Evolutionary conservation across 2,888 invertebrate species (phyloP).

Genomic region (Mamestra brassicae): DNA sequence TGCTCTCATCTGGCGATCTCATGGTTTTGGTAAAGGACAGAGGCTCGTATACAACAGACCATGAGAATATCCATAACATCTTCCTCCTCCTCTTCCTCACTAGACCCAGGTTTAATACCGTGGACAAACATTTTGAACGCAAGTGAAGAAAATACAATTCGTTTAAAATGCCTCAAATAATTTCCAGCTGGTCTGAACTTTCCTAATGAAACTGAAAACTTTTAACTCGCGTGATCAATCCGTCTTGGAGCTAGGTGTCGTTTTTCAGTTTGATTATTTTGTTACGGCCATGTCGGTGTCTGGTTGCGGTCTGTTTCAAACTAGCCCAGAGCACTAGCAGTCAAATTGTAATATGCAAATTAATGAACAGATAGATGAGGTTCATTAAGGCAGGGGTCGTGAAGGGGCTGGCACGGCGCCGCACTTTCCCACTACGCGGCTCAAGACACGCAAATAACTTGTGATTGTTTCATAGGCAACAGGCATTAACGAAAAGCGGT

Average conservation of each 20-base stretch:
- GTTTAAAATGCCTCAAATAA: neutral
- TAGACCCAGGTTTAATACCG: conserved; percentile 89
- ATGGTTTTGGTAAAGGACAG: neutral
- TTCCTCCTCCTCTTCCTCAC: conserved; percentile 91
- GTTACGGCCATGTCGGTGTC: conserved; percentile 61
- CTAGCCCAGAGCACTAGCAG: conserved; percentile 74
- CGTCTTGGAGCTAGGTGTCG: conserved; percentile 22
- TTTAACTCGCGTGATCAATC: conserved; percentile 41
- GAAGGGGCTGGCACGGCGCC: conserved; percentile 83
- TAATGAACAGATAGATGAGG: conserved; percentile 82
- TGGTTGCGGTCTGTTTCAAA: conserved; percentile 69
- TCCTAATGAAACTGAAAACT: conserved; percentile 28
- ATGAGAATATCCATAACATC: conserved; percentile 89
- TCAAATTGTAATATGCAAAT: conserved; percentile 86
- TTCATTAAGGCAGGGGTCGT: conserved; percentile 78
- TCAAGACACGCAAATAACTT: conserved; percentile 79
- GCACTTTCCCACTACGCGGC: conserved; percentile 74
- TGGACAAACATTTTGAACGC: conserved; percentile 89
- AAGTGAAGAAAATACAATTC: neutral
- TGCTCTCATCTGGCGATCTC: neutral
- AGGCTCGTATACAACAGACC: conserved; percentile 71
- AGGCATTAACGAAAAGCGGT: conserved; percentile 53
- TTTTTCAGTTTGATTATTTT: conserved; percentile 50
- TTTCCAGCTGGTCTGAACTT: conserved; percentile 19
- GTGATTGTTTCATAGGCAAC: conserved; percentile 61